Evolutionary conservation across 2,888 invertebrate genomes (phyloP).

Genomic region (Drosophila subquinaria): DNA sequence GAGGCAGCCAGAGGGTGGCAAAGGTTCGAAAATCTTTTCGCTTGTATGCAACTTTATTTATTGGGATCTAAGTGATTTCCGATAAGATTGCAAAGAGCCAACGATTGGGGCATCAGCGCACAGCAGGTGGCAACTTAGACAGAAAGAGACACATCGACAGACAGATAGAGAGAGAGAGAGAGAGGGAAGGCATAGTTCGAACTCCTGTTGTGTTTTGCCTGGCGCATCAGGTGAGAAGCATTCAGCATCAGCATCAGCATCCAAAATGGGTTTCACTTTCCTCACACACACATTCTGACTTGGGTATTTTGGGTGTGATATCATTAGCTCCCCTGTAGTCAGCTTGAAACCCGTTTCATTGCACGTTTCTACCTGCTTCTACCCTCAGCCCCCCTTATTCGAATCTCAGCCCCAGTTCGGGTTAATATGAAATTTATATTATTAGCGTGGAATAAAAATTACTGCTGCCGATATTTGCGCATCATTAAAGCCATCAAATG

Average conservation of each 20-base stretch:
- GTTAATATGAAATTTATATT: conserved; percentile 71
- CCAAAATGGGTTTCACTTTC: conserved; percentile 72
- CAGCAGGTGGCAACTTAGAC: conserved; percentile 78
- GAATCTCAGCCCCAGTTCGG: conserved; percentile 6
- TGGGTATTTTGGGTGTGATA: conserved; percentile 73
- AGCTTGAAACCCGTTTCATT: conserved; percentile 65
- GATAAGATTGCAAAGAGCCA: conserved; percentile 84
- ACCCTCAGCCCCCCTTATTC: not conserved
- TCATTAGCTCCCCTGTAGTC: conserved; percentile 72
- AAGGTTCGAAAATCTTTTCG: conserved; percentile 17
- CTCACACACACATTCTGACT: conserved; percentile 29
- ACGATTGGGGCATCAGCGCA: conserved; percentile 83
- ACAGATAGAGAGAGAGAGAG: not conserved
- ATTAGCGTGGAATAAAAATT: conserved; percentile 76
- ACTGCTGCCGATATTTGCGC: conserved; percentile 75
- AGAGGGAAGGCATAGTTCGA: conserved; percentile 29
- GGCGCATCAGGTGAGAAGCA: conserved; percentile 84
- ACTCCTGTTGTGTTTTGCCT: conserved; percentile 74
- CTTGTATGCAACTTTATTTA: conserved; percentile 82
- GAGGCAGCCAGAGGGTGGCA: conserved; percentile 10
- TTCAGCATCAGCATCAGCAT: conserved; percentile 32
- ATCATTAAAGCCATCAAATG: conserved; percentile 80
- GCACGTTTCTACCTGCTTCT: conserved; percentile 54
- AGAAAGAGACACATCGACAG: not conserved
- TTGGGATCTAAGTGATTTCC: conserved; percentile 86